A percentile compares a stretch with the other conserved stretches of the same genome.
Conservation (phyloP, 2,797 vertebrate genomes). For the Alauda arvensis region DNA sequence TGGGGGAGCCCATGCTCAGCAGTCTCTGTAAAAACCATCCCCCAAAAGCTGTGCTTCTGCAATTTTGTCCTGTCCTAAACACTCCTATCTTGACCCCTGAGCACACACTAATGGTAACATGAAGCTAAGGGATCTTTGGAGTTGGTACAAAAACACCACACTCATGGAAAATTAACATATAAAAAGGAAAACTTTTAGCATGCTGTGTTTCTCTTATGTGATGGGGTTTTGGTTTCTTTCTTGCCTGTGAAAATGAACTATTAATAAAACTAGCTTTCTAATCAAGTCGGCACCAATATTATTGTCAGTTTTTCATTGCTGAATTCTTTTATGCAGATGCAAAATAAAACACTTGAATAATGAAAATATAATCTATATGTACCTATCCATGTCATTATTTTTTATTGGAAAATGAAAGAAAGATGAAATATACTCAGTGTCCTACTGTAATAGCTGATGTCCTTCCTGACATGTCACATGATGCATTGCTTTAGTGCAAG, state of each 20-base stretch:
- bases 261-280: not conserved
- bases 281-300: not conserved
- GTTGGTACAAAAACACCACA: not conserved
- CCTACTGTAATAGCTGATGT: not conserved
- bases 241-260: not conserved
- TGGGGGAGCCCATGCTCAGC: not conserved
- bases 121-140: not conserved
- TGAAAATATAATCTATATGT: not conserved
- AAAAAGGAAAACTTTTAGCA: not conserved
- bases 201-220: not conserved
- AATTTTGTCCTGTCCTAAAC: not conserved
- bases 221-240: not conserved
- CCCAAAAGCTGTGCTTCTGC: not conserved
- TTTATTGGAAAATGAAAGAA: not conserved
- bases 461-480: not conserved
- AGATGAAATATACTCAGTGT: not conserved
- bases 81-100: accelerated
- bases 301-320: not conserved
- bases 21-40: not conserved
- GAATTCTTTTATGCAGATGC: not conserved
- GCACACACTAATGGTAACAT: no score
- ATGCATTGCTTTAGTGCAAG: not conserved
- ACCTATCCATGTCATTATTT: not conserved
- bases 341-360: not conserved
- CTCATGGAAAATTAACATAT: not conserved